A percentile compares a stretch with the other conserved stretches of the same genome.
Evolutionary conservation across 2,888 invertebrate genomes (phyloP).

Genomic region (Arctia plantaginis): DNA sequence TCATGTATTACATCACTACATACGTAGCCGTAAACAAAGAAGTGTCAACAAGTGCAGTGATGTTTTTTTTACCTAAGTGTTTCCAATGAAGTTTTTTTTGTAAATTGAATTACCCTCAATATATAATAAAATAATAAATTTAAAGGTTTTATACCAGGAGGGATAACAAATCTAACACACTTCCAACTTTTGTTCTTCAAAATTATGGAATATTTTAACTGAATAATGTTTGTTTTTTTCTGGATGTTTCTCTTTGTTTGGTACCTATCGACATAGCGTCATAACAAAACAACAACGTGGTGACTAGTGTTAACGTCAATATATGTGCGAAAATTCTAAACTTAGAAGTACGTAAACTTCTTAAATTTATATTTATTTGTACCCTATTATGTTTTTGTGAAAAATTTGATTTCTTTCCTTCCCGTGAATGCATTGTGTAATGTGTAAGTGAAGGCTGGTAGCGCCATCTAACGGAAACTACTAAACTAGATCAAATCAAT

Average conservation of each 20-base stretch:
- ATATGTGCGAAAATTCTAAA: too few relatives aligned
- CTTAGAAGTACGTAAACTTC: not conserved
- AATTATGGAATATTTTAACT: not conserved
- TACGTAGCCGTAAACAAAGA: too few relatives aligned
- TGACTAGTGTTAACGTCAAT: not conserved
- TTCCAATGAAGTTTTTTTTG: too few relatives aligned
- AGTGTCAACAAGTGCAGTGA: too few relatives aligned
- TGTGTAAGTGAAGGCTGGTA: not conserved
- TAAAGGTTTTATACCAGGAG: too few relatives aligned
- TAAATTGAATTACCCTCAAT: too few relatives aligned
- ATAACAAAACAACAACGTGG: not conserved
- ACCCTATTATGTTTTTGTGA: not conserved
- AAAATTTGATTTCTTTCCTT: not conserved
- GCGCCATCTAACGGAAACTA: slow-evolving; percentile 5
- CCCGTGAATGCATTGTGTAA: not conserved
- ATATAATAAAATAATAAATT: too few relatives aligned
- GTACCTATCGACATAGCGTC: not conserved
- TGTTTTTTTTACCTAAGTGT: too few relatives aligned
- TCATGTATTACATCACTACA: not conserved
- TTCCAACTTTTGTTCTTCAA: not conserved
- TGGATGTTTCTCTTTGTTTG: too few relatives aligned
- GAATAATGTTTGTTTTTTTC: not conserved
- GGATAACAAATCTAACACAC: not conserved
- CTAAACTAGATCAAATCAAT: too few relatives aligned
- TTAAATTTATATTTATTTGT: not conserved